Percentiles rank a stretch among this genome's conserved stretches.
These are phyloP conservation scores for Melitaea athalia DNA, from an alignment of 2,888 invertebrate species.

Conservation along the genomic window DNA sequence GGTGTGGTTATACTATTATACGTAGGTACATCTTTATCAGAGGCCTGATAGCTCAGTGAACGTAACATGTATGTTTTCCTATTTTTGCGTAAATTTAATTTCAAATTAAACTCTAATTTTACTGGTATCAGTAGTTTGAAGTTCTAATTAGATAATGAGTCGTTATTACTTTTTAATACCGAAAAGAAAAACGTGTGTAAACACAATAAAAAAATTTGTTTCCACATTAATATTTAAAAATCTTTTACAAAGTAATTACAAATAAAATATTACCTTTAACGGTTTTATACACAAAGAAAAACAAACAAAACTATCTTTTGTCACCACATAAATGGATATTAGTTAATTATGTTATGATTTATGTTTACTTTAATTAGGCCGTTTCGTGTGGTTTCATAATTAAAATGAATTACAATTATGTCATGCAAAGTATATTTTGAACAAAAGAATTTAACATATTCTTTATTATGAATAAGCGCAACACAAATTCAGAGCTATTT, in stretches of 20 bases:
- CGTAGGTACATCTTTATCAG: too few relatives aligned
- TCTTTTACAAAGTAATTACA: not conserved
- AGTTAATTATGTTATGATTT: slow-evolving; percentile 12
- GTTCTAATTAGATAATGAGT: too few relatives aligned
- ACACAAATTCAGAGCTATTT: not conserved
- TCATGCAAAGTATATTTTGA: not conserved
- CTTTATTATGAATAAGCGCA: not conserved
- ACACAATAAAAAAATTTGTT: too few relatives aligned
- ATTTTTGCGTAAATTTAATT: too few relatives aligned
- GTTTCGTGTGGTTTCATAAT: slow-evolving; percentile 2
- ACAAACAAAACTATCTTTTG: slow-evolving; percentile 6
- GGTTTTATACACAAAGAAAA: slow-evolving; percentile 4
- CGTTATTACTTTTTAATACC: too few relatives aligned
- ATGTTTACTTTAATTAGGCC: slow-evolving; percentile 2
- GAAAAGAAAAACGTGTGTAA: too few relatives aligned
- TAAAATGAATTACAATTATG: not conserved
- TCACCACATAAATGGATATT: slow-evolving; percentile 1
- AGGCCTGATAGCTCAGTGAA: too few relatives aligned
- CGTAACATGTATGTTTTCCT: too few relatives aligned
- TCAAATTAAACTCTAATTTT: too few relatives aligned
- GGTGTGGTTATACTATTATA: too few relatives aligned
- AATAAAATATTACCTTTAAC: not conserved
- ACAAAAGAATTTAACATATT: not conserved
- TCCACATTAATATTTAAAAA: not conserved
- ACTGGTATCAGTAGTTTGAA: too few relatives aligned